Base-by-base conservation (phyloP, 1,140 invertebrate species). In the Oedothorax gibbosus region DNA sequence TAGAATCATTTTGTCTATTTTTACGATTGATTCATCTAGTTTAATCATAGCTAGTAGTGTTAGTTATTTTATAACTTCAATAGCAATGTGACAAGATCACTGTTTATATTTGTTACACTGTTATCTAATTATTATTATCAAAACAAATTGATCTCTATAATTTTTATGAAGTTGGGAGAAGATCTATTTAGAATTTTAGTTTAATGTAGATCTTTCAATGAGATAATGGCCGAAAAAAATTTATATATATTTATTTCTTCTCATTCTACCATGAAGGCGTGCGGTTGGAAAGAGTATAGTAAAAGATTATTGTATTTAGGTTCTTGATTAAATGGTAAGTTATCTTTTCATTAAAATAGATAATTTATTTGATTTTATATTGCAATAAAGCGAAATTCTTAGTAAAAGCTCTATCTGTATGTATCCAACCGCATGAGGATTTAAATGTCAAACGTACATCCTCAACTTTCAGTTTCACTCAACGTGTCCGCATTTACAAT, bases 241-340 rank as follows among this genome's bases (percentile, higher is more conserved):
- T 57, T 57, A 10, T 20, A 57, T 75, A 21, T 14, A 57, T 68
- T 68, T 11, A 57, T 68, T 68, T 11, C 64, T 54, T 49, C 77
- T 50, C 51, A 56, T 68, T 21, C 51, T 66, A 68, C 18, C 50
- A 56, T 79, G 77, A 66, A 79, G 77, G 77, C 65, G 77, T 54
- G 77, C 18, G 77, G 77, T 79, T 79, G 62, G 64, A 56, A 79
- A 53, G 35, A 68, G 35, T 66, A 18, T 79, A 49, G 62, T 78
- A n/a, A 12, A 56, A 56, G 65, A 68, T 68, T 79, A 53, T 65
- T 68, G 65, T 79, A 54, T 68, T 68, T 79, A 79, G 77, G 51
- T 54, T 79, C 77, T 79, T 79, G 77, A 79, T 79, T 79, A 49
- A 66, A 68, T 51, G 65, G 77, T 79, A 68, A 79, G 77, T 15